A percentile compares a stretch with the other conserved stretches of the same genome.
These are phyloP conservation scores for Epizoanthus illoricatus DNA, from an alignment of 92 coral and sea anemone species.

Conservation along the genomic window DNA sequence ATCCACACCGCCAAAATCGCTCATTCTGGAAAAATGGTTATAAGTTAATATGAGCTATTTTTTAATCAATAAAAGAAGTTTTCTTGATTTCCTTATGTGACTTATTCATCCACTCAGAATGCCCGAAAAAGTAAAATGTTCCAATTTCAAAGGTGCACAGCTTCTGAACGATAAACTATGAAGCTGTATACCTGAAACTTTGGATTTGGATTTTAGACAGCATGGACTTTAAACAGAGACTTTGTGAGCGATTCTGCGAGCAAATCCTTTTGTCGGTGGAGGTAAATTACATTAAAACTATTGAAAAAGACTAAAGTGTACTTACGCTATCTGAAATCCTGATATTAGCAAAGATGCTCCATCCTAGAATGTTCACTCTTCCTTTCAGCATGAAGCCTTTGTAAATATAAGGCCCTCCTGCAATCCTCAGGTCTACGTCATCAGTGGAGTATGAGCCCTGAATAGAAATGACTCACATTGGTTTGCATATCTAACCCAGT, in stretches of 20 bases:
- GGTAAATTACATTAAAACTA: not conserved
- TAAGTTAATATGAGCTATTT: too few relatives aligned
- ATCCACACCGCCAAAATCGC: too few relatives aligned
- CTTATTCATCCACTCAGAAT: too few relatives aligned
- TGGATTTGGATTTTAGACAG: too few relatives aligned
- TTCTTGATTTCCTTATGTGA: too few relatives aligned
- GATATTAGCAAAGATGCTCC: conserved; percentile 73
- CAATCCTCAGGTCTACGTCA: conserved; percentile 73
- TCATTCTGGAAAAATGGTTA: too few relatives aligned
- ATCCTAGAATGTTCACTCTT: conserved; percentile 86
- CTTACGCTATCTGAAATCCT: conserved; percentile 71
- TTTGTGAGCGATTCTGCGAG: not conserved
- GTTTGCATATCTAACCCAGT: not conserved
- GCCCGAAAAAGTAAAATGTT: too few relatives aligned
- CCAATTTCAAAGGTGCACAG: too few relatives aligned
- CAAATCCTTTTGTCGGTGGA: too few relatives aligned
- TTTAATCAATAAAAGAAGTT: too few relatives aligned
- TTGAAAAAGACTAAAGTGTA: not conserved
- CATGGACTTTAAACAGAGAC: not conserved
- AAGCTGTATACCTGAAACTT: too few relatives aligned
- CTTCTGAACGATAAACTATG: too few relatives aligned
- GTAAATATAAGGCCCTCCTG: conserved; percentile 76
- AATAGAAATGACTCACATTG: not conserved
- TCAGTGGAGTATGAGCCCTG: conserved; percentile 77
- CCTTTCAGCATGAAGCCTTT: conserved; percentile 86